phyloP scores from a whole-genome alignment of 2,113 vertebrate genomes.

The Addax nasomaculatus region DNA sequence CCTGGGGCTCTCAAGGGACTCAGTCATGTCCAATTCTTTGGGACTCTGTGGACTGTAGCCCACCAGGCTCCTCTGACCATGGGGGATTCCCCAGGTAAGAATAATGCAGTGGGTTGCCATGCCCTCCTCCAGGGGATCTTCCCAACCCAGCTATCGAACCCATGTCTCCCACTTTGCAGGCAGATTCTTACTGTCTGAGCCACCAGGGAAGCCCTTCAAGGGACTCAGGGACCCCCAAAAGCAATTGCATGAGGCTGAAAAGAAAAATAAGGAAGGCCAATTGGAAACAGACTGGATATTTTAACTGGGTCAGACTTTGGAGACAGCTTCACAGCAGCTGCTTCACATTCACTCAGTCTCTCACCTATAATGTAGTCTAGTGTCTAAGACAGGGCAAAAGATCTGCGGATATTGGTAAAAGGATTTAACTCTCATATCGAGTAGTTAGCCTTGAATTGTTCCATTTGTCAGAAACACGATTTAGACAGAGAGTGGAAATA shows the following conservation, averaged over 20 bases:
- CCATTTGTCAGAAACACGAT: background rate
- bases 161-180: background rate
- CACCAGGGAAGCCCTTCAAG: background rate
- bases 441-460: background rate
- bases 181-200: background rate
- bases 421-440: background rate
- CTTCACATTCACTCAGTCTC: background rate
- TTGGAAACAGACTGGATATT: background rate
- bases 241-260: background rate
- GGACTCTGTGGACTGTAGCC: background rate
- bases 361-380: background rate
- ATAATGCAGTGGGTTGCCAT: background rate
- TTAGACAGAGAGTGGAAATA: background rate
- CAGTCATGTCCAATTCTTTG: background rate
- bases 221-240: background rate
- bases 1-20: background rate
- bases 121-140: background rate
- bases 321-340: background rate
- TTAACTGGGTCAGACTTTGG: background rate
- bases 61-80: background rate
- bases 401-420: background rate
- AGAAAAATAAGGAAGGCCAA: background rate
- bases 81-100: background rate
- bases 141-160: background rate
- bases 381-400: background rate